A percentile compares a stretch with the other conserved stretches of the same genome.
Evolutionary conservation across 2,888 invertebrate species (phyloP).

Genomic region (Neoascia interrupta): DNA sequence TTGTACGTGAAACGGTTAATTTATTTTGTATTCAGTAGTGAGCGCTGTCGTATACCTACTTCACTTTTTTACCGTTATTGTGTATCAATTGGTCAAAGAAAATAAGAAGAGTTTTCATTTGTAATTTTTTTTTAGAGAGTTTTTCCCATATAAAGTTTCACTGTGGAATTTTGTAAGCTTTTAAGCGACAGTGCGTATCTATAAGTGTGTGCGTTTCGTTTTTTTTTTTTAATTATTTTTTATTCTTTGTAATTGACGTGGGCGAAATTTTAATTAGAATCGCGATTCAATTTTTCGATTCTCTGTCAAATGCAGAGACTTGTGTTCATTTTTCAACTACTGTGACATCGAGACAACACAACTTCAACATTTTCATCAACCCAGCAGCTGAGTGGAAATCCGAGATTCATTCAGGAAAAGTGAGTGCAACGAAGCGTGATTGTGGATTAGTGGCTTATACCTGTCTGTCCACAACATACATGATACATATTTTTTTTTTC

Average conservation of each 20-base stretch:
- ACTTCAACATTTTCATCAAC: constrained; percentile 7
- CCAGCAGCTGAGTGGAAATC: constrained; percentile 57
- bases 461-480: constrained; percentile 42
- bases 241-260: constrained; percentile 3
- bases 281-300: neutral
- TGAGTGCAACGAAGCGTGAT: constrained; percentile 62
- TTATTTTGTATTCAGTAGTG: constrained; percentile 57
- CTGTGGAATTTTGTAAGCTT: neutral
- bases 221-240: neutral
- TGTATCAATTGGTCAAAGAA: constrained; percentile 56
- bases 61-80: constrained; percentile 62
- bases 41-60: constrained; percentile 19
- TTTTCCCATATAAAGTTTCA: constrained; percentile 36
- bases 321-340: neutral
- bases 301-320: constrained; percentile 30
- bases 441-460: constrained; percentile 61
- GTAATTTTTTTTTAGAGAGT: constrained; percentile 58
- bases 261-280: constrained; percentile 21
- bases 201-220: constrained; percentile 6
- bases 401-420: constrained; percentile 63
- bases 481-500: too few species aligned
- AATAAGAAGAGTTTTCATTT: constrained; percentile 32
- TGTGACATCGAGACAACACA: constrained; percentile 19
- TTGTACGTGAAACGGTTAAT: constrained; percentile 65
- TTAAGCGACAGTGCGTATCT: too few species aligned